These are phyloP conservation scores for Eutrigla gurnardus DNA, from an alignment of 2,797 vertebrate species.

Conservation along the genomic window DNA sequence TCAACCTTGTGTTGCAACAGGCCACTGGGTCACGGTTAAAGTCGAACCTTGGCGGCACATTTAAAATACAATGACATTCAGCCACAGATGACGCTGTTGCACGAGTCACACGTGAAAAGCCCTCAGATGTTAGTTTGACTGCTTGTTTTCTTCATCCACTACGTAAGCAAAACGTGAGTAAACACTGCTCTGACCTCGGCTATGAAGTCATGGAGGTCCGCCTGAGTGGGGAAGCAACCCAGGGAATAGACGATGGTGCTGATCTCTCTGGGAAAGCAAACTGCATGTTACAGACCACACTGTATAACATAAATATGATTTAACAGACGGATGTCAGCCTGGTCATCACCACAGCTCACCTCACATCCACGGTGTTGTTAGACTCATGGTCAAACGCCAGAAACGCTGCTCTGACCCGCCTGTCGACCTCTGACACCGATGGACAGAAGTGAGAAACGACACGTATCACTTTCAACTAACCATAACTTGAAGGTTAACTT, in stretches of 20 bases:
- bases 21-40: too few species aligned
- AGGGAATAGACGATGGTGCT: constrained; percentile 91
- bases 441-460: not conserved
- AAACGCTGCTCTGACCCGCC: constrained; percentile 90
- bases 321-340: not conserved
- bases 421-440: constrained; percentile 86
- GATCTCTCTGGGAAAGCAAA: constrained; percentile 86
- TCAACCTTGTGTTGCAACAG: not conserved
- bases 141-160: not conserved
- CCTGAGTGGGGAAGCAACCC: constrained; percentile 91
- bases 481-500: not conserved
- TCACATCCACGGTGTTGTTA: constrained; percentile 91
- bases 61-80: not conserved
- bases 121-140: not conserved
- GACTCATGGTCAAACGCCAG: constrained; percentile 90
- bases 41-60: not conserved
- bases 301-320: not conserved
- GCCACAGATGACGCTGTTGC: not conserved
- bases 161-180: not conserved
- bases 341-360: constrained; percentile 81
- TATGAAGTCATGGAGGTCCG: constrained; percentile 88
- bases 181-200: constrained; percentile 82
- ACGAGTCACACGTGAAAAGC: not conserved
- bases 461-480: not conserved
- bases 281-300: not conserved